These are phyloP conservation scores for Ennomos fuscantarius DNA, from an alignment of 2,888 invertebrate genomes.

Conservation along the genomic window DNA sequence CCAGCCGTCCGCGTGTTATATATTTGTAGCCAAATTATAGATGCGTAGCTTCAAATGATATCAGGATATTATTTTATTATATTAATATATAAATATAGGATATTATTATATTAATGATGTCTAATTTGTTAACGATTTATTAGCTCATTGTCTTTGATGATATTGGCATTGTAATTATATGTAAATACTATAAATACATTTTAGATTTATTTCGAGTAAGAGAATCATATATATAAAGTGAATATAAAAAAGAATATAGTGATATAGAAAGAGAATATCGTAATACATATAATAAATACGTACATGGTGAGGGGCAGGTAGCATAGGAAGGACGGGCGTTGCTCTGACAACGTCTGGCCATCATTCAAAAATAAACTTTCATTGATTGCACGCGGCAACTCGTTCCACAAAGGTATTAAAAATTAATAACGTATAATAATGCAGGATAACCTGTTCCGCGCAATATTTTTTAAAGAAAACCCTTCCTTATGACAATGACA, in stretches of 20 bases:
- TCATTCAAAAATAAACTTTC: slow-evolving; percentile 51
- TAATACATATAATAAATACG: slow-evolving; percentile 23
- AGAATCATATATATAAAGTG: too few relatives aligned
- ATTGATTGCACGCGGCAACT: slow-evolving; percentile 45
- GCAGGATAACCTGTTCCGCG: slow-evolving; percentile 30
- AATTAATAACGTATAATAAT: slow-evolving; percentile 32
- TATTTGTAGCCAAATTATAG: slow-evolving; percentile 34
- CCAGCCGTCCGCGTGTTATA: slow-evolving; percentile 50
- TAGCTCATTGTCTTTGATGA: slow-evolving; percentile 17
- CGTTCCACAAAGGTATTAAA: slow-evolving; percentile 32
- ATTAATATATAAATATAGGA: too few relatives aligned
- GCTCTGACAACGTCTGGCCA: slow-evolving; percentile 52
- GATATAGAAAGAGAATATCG: too few relatives aligned
- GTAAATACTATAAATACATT: slow-evolving; percentile 2
- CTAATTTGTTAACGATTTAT: slow-evolving; percentile 28
- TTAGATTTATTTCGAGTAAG: too few relatives aligned
- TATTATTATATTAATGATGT: slow-evolving; percentile 33
- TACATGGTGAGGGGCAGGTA: slow-evolving; percentile 44
- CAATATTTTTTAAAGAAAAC: slow-evolving; percentile 25
- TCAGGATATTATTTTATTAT: too few relatives aligned
- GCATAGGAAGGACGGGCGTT: slow-evolving; percentile 72
- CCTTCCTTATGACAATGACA: slow-evolving; percentile 9
- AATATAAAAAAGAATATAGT: too few relatives aligned
- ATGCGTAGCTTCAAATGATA: slow-evolving; percentile 16
- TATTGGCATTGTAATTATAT: slow-evolving; percentile 1